Evolutionary conservation across 2,113 vertebrate species (phyloP), one percentile per base, ranked within the genome.

Genomic region (Aphyosemion australe): DNA sequence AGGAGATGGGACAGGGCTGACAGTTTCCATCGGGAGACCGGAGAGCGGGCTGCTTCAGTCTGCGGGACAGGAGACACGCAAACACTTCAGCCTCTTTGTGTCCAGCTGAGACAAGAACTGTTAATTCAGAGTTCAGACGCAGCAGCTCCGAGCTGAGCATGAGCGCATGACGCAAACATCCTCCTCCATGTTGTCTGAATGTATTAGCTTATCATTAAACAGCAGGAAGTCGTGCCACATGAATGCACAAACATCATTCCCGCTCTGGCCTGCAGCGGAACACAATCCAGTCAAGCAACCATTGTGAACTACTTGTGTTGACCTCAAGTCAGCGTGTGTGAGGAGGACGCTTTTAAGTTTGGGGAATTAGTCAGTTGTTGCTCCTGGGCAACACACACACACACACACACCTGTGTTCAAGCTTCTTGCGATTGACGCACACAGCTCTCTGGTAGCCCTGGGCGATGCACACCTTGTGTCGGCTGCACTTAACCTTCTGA

Each of bases 401-500:
- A 73, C 63, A 65, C 39, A 64, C 84, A 92, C 84, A 98, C 97
- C 97, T 96, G 85, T 99, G 96, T 83, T 97, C 96, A 65, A 99
- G 91, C 81, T 97, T 98, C 91, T 95, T 98, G 83, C 95, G 96
- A 89, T 97, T 99, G 89, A 99, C 93, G 66, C 97, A 99, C 90
- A 98, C 95, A 61, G 96, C 97, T 41, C 93, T 92, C 92, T 96
- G 96, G 90, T 96, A 96, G 83, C 96, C 96, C 87, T 98, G 97
- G 13, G 96, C 94, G 20, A 99, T 93, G 61, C 97, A 99, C 83
- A 97, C 94, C 86, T 99, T 99, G 91, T 98, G 95, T 53, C 92
- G 94, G 90, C 97, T 99, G 90, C 97, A 99, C 73, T 97, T 99
- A 82, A 99, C 95, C 92, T 99, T 98, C 91, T 97, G 96, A 89